Evolutionary conservation across 2,113 vertebrate species (phyloP).

Genomic region (Macquaria ambigua): DNA sequence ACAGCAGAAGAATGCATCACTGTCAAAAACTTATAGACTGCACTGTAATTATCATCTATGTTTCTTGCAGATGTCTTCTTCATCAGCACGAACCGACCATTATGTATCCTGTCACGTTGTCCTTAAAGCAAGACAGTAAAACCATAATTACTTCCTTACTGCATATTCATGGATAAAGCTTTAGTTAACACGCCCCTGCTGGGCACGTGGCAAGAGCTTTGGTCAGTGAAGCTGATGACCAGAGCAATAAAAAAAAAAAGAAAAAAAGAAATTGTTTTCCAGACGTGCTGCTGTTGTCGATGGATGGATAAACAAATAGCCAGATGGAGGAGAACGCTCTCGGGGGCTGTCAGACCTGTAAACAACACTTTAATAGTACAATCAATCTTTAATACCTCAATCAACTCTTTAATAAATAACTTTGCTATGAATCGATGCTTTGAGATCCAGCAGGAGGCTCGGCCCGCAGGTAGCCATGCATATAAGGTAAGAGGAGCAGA

Average conservation of each 20-base stretch:
- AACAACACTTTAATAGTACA: slow-evolving; percentile 53
- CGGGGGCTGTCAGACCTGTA: slow-evolving; percentile 1
- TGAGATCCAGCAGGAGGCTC: slow-evolving; percentile 25
- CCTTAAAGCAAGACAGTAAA: slow-evolving; percentile 6
- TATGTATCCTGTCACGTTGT: slow-evolving; percentile 3
- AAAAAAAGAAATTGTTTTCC: background rate
- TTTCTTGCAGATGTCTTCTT: background rate
- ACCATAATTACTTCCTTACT: slow-evolving; percentile 16
- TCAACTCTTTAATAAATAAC: slow-evolving; percentile 53
- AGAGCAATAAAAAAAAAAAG: background rate
- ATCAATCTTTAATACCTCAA: slow-evolving; percentile 64
- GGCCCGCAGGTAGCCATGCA: background rate
- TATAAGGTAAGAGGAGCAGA: background rate
- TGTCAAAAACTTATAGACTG: background rate
- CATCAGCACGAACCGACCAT: background rate
- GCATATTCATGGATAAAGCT: slow-evolving; percentile 26
- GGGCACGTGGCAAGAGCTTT: slow-evolving; percentile 15
- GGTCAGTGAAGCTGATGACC: slow-evolving; percentile 35
- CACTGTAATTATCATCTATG: background rate
- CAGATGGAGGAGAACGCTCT: background rate
- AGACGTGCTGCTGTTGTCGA: slow-evolving; percentile 1
- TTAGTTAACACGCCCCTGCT: background rate
- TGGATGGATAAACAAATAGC: slow-evolving; percentile 26
- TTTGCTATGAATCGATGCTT: background rate
- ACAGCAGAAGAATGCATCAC: background rate